Evolutionary conservation across 1,140 invertebrate genomes (phyloP), one percentile per base, ranked within the genome.

Genomic region (Leptinotarsa lineolata): DNA sequence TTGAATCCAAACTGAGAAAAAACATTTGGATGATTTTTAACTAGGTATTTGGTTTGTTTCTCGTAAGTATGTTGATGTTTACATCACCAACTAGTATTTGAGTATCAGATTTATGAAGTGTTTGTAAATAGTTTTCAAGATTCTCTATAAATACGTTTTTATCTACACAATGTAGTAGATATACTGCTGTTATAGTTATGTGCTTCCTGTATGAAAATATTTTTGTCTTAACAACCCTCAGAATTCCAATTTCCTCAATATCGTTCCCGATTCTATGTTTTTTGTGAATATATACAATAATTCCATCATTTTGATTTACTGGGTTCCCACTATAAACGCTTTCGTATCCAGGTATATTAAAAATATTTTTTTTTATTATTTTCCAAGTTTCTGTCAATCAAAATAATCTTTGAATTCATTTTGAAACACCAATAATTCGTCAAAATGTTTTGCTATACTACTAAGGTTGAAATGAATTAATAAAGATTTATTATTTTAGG

Each of bases 1-100:
- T 24, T 70, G 48, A 48, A 70, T 48, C 68, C 68, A 58, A 59
- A 70, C 58, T 58, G 39, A 70, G 21, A 48, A 13, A 70, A 20
- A 30, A 60, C 46, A 54, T 70, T 70, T 30, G 58, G 48, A 70
- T 70, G 58, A 48, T 70, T 48, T 48, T 22, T 21, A 54, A 22
- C 22, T 45, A n/a, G n/a, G n/a, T n/a, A 13, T 24, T 48, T 58
- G 39, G 48, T 44, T 48, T 21, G 46, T 54, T 45, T 54, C 58
- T 22, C 21, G 48, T 58, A n/a, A n/a, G n/a, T n/a, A 70, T 59
- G 16, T 18, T 68, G 16, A 30, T 45, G 30, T 68, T 13, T 68
- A 45, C 21, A 68, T 46, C 66, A 18, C 45, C 66, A 68, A 68
- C 30, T 45, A 45, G n/a, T 68, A 30, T 45, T 46, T 46, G 30